Evolutionary conservation across 2,113 vertebrate species (phyloP).

Genomic region (Atrichornis clamosus): DNA sequence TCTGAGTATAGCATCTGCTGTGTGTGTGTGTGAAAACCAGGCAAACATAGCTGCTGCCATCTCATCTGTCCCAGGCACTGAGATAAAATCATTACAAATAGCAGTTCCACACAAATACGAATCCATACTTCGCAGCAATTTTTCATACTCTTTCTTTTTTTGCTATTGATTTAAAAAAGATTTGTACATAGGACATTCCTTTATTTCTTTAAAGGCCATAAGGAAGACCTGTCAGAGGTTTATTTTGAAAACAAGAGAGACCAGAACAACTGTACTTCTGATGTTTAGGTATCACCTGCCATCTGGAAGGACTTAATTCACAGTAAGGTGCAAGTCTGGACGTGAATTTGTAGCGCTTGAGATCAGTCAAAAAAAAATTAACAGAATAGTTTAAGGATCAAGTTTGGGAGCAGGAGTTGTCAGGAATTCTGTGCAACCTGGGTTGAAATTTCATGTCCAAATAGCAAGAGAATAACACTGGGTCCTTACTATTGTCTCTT

Average conservation of each 20-base stretch:
- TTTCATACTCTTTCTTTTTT: not conserved
- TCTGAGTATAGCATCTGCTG: not conserved
- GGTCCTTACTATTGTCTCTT: not conserved
- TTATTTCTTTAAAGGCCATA: not conserved
- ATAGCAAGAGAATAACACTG: not conserved
- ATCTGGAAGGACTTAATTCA: not conserved
- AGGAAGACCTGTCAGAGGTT: not conserved
- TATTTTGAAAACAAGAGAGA: not conserved
- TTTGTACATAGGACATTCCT: not conserved
- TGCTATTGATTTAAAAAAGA: not conserved
- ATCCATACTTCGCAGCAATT: not conserved
- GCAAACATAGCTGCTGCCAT: not conserved
- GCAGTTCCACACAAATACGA: not conserved
- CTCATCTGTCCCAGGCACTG: not conserved
- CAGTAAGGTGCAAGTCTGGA: not conserved
- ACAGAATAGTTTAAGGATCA: not conserved
- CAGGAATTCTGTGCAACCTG: not conserved
- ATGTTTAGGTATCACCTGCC: not conserved
- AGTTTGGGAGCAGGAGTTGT: not conserved
- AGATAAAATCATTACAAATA: not conserved
- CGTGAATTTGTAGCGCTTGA: not conserved
- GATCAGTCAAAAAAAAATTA: not conserved
- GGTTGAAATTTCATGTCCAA: not conserved
- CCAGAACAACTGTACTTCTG: not conserved
- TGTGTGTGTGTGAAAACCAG: not conserved